Evolutionary conservation across 2,888 invertebrate species (phyloP).

Genomic region (Xanthorhoe designata): DNA sequence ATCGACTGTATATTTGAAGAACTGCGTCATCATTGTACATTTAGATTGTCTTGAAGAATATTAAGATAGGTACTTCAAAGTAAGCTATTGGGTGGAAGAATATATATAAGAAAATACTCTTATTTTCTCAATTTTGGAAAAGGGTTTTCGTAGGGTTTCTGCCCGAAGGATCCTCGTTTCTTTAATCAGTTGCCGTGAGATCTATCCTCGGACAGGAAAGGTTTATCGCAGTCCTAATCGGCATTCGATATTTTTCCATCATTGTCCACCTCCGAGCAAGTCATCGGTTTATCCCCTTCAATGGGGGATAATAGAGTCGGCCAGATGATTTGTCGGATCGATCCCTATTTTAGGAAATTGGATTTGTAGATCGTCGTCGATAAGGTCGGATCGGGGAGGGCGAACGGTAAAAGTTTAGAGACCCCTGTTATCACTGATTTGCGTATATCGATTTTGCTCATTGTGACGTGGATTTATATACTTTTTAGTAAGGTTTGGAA

Average conservation of each 20-base stretch:
- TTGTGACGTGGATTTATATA: conserved; percentile 65
- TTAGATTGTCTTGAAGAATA: conserved; percentile 7
- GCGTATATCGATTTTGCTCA: conserved; percentile 77
- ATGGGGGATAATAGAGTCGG: conserved; percentile 53
- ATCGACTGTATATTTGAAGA: conserved; percentile 23
- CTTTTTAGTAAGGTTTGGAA: conserved; percentile 44
- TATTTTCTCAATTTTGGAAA: not conserved
- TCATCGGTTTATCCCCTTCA: conserved; percentile 57
- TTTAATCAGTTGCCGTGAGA: conserved; percentile 27
- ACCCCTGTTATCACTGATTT: conserved; percentile 81
- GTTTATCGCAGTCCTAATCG: conserved; percentile 36
- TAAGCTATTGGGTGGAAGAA: not conserved
- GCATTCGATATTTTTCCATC: conserved; percentile 41
- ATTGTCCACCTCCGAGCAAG: conserved; percentile 55
- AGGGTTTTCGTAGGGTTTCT: conserved; percentile 7
- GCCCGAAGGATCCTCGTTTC: conserved; percentile 8
- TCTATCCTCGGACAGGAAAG: conserved; percentile 31
- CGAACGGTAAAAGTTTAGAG: conserved; percentile 73
- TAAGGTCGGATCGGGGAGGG: conserved; percentile 60
- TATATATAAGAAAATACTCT: not conserved
- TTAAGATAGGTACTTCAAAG: not conserved
- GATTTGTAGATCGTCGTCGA: conserved; percentile 85
- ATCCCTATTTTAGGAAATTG: conserved; percentile 86
- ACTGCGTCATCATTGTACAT: conserved; percentile 4
- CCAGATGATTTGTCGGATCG: conserved; percentile 85